Percentiles rank a stretch among this genome's conserved stretches.
Conservation (phyloP, 2,113 vertebrate genomes). For the Pachypanchax playfairii region DNA sequence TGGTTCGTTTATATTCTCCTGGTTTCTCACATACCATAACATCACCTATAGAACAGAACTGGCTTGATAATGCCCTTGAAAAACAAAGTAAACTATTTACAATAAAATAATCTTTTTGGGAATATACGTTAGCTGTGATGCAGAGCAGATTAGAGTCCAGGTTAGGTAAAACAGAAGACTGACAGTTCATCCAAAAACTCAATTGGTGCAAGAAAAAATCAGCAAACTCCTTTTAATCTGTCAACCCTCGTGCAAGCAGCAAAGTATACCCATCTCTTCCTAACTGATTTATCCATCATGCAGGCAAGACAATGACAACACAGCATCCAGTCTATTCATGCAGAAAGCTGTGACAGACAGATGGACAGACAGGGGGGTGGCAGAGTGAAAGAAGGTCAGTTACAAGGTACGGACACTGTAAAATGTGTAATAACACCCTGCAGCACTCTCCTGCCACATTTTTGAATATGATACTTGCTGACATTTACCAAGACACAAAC, state of each 20-base stretch:
- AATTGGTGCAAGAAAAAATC: not conserved
- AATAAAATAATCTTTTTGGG: not conserved
- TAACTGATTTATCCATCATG: slow-evolving; percentile 3
- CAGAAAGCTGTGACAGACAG: slow-evolving; percentile 11
- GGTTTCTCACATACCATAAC: slow-evolving; percentile 26
- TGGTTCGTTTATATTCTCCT: slow-evolving; percentile 47
- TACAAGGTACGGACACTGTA: slow-evolving; percentile 43
- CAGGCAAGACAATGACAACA: not conserved
- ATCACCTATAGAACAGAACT: slow-evolving; percentile 15
- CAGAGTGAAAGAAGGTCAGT: slow-evolving; percentile 42
- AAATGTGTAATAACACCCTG: slow-evolving; percentile 45
- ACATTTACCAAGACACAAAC: slow-evolving; percentile 71
- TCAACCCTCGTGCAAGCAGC: not conserved
- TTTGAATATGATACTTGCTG: slow-evolving; percentile 69
- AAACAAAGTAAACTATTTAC: slow-evolving; percentile 25
- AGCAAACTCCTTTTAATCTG: not conserved
- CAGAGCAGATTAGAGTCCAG: not conserved
- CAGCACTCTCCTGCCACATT: slow-evolving; percentile 44
- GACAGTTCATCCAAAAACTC: not conserved
- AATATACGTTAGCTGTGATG: not conserved
- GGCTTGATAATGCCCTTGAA: slow-evolving; percentile 29
- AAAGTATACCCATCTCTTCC: slow-evolving; percentile 1
- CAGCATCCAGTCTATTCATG: slow-evolving; percentile 5
- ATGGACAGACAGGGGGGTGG: slow-evolving; percentile 4
- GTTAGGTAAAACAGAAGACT: not conserved